Conservation (phyloP, 2,797 vertebrate species). For the Acomys russatus region DNA sequence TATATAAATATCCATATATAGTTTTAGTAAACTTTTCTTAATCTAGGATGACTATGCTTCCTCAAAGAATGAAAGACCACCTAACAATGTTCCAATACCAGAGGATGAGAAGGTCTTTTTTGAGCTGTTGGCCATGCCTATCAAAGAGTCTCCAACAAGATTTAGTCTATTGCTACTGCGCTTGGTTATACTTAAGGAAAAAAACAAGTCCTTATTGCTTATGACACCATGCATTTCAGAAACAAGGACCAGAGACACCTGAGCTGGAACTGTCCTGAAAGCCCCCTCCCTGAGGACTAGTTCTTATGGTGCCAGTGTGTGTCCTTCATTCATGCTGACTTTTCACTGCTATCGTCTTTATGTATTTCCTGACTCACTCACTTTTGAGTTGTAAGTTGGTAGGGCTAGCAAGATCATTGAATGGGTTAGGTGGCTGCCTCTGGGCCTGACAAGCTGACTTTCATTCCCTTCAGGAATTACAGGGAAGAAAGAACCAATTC, state of each 20-base stretch:
- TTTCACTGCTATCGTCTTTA: neutral
- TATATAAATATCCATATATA: neutral
- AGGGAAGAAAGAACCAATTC: neutral
- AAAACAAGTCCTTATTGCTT: neutral
- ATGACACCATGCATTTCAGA: neutral
- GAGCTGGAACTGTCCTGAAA: too few species aligned
- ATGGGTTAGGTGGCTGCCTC: neutral
- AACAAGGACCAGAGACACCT: neutral
- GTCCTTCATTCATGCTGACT: neutral
- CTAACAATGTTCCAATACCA: neutral
- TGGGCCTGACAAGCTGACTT: neutral
- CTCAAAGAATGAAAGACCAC: neutral
- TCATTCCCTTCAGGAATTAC: neutral
- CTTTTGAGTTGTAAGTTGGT: neutral
- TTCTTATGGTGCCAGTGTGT: neutral
- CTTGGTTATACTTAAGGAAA: neutral
- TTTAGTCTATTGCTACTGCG: neutral
- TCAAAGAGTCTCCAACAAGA: neutral
- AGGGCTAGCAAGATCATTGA: neutral
- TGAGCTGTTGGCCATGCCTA: neutral
- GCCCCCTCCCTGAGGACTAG: neutral
- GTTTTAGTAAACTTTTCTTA: neutral
- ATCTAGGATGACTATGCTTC: too few species aligned
- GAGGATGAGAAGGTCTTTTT: neutral
- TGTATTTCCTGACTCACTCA: neutral